A percentile compares a stretch with the other conserved stretches of the same genome.
phyloP scores from a whole-genome alignment of 2,113 vertebrate species.

The Corapipo altera region DNA sequence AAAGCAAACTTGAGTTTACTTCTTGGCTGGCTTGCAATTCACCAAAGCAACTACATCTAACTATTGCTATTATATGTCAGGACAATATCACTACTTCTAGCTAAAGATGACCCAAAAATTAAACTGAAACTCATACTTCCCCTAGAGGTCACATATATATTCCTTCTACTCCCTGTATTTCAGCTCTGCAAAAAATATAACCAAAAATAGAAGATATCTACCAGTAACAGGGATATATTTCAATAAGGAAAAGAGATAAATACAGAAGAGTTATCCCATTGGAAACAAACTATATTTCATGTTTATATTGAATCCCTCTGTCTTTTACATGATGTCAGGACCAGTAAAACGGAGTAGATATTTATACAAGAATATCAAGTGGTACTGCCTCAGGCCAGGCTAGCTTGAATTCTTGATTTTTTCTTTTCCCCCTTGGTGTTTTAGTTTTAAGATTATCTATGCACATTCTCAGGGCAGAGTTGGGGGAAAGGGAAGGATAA shows the following conservation, averaged over 20 bases:
- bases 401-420: neutral
- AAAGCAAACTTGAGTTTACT: neutral
- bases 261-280: neutral
- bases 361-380: neutral
- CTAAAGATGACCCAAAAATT: neutral
- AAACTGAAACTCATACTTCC: neutral
- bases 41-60: neutral
- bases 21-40: neutral
- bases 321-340: neutral
- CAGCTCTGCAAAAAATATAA: neutral
- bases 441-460: neutral
- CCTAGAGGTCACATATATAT: neutral
- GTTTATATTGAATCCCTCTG: neutral
- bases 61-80: neutral
- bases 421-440: neutral
- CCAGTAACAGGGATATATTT: neutral
- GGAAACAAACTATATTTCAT: neutral
- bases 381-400: neutral
- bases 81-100: neutral
- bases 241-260: neutral
- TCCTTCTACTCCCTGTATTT: neutral
- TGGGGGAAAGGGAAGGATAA: fast-evolving
- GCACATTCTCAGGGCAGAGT: neutral
- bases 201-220: neutral
- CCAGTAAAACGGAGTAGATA: neutral